Percentiles rank a stretch among this genome's conserved stretches.
Evolutionary conservation across 2,888 invertebrate species (phyloP).

Genomic region (Cosmia trapezina): DNA sequence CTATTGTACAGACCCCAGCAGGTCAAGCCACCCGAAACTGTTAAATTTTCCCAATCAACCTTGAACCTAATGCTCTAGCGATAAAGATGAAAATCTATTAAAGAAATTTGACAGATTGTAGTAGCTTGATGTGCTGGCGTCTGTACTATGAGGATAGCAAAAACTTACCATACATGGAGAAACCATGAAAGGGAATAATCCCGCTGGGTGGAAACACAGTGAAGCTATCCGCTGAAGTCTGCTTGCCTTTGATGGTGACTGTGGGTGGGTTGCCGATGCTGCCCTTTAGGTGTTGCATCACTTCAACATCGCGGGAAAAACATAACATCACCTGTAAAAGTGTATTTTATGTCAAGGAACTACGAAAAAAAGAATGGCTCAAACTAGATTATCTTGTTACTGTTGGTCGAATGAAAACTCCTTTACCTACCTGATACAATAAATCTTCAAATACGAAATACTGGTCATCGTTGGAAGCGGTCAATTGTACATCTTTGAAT

Average conservation of each 20-base stretch:
- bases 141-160: too few relatives aligned
- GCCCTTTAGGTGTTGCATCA: conserved; percentile 93
- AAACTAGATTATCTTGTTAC: not conserved
- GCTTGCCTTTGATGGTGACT: conserved; percentile 93
- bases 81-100: too few relatives aligned
- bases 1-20: too few relatives aligned
- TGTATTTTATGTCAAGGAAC: not conserved
- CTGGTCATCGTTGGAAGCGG: conserved; percentile 99
- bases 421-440: conserved; percentile 95
- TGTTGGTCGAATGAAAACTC: not conserved
- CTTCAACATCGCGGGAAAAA: conserved; percentile 96
- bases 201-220: conserved; percentile 98
- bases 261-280: conserved; percentile 92
- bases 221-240: conserved; percentile 92
- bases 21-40: too few relatives aligned
- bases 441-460: conserved; percentile 99
- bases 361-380: too few relatives aligned
- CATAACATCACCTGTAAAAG: conserved; percentile 94
- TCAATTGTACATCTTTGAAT: conserved; percentile 98
- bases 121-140: too few relatives aligned
- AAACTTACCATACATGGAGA: conserved; percentile 97
- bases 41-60: too few relatives aligned
- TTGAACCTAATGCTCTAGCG: too few relatives aligned
- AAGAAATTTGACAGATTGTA: too few relatives aligned
- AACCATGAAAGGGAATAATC: conserved; percentile 98